A percentile compares a stretch with the other conserved stretches of the same genome.
Evolutionary conservation across 1,140 invertebrate genomes (phyloP).

Genomic region (Octopus sinensis): DNA sequence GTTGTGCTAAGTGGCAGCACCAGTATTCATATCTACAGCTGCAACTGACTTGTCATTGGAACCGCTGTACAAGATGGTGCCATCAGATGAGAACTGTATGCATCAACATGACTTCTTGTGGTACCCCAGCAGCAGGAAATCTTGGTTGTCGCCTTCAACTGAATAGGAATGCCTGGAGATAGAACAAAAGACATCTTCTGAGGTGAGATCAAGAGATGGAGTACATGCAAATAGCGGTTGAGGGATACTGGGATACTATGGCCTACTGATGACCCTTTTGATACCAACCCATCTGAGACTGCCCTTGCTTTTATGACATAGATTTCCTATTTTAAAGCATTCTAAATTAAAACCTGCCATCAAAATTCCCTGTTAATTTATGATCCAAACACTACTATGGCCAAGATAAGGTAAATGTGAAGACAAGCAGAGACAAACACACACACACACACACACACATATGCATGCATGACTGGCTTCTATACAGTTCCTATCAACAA

Average conservation of each 20-base stretch:
- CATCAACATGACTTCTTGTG: conserved; percentile 78
- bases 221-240: background rate
- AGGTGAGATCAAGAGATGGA: background rate
- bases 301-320: too few species aligned
- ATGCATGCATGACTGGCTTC: too few species aligned
- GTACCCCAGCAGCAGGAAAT: conserved; percentile 70
- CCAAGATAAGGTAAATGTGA: too few species aligned
- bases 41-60: conserved; percentile 81
- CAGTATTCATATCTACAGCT: conserved; percentile 74
- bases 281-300: too few species aligned
- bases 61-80: conserved; percentile 70
- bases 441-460: too few species aligned
- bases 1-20: conserved; percentile 72
- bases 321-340: too few species aligned
- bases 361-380: too few species aligned
- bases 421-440: too few species aligned
- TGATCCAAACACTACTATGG: too few species aligned
- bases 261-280: too few species aligned
- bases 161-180: conserved; percentile 47
- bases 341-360: too few species aligned
- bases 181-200: conserved; percentile 15
- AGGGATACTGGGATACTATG: background rate
- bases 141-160: conserved; percentile 67
- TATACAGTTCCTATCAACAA: too few species aligned
- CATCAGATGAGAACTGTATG: conserved; percentile 76